Conservation (phyloP, 2,888 invertebrate species). For the Cybosia mesomella region DNA sequence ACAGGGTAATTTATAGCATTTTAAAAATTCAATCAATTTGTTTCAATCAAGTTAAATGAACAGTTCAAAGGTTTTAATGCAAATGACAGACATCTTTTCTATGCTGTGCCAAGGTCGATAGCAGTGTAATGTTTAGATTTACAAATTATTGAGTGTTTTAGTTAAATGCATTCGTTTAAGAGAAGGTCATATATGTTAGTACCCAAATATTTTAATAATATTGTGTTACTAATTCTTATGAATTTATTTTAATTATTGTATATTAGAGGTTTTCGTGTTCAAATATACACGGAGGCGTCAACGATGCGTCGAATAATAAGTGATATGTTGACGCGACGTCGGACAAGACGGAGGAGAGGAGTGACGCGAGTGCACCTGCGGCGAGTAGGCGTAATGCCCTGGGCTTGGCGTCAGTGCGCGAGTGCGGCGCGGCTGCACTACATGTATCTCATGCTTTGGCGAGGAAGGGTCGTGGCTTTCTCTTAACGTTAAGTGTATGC, state of each 20-base stretch:
- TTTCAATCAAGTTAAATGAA: conserved; percentile 33
- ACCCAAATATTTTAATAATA: conserved; percentile 71
- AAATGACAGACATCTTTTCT: conserved; percentile 39
- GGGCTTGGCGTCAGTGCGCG: conserved; percentile 51
- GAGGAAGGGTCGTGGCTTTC: conserved; percentile 67
- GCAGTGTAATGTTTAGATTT: conserved; percentile 42
- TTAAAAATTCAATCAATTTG: conserved; percentile 43
- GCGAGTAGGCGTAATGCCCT: conserved; percentile 32
- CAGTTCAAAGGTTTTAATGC: conserved; percentile 37
- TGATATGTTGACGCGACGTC: conserved; percentile 25
- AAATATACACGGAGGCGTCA: conserved; percentile 40
- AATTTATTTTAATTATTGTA: conserved; percentile 64
- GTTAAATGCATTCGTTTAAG: conserved; percentile 50
- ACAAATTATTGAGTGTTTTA: conserved; percentile 49
- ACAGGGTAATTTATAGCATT: conserved; percentile 74
- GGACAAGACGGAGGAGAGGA: conserved; percentile 10
- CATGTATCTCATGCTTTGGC: conserved; percentile 63
- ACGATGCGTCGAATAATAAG: conserved; percentile 46
- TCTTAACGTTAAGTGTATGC: conserved; percentile 74
- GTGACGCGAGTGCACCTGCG: conserved; percentile 19
- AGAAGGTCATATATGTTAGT: conserved; percentile 51
- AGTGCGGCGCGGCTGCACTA: conserved; percentile 56
- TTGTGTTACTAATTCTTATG: conserved; percentile 77
- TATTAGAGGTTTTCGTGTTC: conserved; percentile 58
- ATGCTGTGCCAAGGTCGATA: conserved; percentile 54